Conservation (phyloP, 2,888 invertebrate genomes). For the Entomobrya proxima region DNA sequence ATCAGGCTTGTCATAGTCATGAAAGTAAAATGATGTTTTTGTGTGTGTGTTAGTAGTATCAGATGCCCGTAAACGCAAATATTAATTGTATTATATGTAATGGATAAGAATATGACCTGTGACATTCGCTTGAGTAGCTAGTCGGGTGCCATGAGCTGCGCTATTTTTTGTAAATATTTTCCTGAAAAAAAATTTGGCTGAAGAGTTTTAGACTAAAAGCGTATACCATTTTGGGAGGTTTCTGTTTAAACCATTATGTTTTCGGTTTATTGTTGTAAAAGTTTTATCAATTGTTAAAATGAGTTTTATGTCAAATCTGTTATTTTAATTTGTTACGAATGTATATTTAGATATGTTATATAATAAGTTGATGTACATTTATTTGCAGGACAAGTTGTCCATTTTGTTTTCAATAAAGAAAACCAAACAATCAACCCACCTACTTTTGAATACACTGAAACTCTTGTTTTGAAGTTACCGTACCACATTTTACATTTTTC, state of each 20-base stretch:
- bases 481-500: not conserved
- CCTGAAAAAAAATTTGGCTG: not conserved
- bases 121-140: not conserved
- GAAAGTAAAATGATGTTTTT: not conserved
- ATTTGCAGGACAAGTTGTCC: too few relatives aligned
- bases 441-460: too few relatives aligned
- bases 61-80: not conserved
- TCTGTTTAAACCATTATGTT: too few relatives aligned
- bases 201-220: not conserved
- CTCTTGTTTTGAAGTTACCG: too few relatives aligned
- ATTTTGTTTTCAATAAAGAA: too few relatives aligned
- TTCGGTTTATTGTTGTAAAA: too few relatives aligned
- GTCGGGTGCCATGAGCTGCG: not conserved
- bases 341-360: too few relatives aligned
- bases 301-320: too few relatives aligned
- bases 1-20: constrained; percentile 27
- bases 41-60: not conserved
- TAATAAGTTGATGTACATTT: too few relatives aligned
- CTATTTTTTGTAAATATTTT: not conserved
- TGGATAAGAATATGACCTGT: not conserved
- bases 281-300: too few relatives aligned
- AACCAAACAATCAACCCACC: too few relatives aligned
- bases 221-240: not conserved
- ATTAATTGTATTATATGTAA: not conserved
- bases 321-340: too few relatives aligned